Evolutionary conservation across 2,113 vertebrate genomes (phyloP).

Genomic region (Callipepla californica): DNA sequence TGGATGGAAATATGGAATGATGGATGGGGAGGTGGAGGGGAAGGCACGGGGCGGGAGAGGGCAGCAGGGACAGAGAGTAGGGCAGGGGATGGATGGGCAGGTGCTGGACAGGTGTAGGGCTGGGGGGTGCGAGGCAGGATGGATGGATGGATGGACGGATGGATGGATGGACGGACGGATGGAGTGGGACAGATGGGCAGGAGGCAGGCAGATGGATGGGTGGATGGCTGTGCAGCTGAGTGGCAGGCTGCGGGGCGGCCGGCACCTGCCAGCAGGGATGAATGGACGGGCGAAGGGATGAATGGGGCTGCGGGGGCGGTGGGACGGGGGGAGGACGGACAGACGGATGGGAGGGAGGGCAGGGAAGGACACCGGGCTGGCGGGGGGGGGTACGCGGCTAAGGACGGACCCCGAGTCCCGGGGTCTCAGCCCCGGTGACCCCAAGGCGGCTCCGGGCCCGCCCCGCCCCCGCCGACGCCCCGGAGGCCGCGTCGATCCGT

Average conservation of each 20-base stretch:
- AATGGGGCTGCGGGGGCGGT: background rate
- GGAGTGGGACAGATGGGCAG: background rate
- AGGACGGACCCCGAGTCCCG: background rate
- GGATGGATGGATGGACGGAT: background rate
- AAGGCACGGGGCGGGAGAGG: background rate
- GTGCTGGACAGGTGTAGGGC: no score
- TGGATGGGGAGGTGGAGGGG: background rate
- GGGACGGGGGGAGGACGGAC: background rate
- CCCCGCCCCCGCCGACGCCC: background rate
- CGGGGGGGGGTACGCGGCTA: accelerated
- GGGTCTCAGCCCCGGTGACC: background rate
- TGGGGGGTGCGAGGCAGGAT: background rate
- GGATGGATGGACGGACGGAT: no score
- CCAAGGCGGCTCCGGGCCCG: background rate
- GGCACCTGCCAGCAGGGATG: accelerated
- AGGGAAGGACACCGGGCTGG: background rate
- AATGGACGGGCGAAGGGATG: background rate
- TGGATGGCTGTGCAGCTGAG: background rate
- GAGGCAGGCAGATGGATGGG: background rate
- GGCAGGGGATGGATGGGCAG: background rate
- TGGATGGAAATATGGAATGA: background rate
- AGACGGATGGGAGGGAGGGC: background rate
- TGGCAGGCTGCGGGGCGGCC: background rate
- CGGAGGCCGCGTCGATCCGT: background rate
- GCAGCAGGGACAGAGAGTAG: background rate